phyloP scores from a whole-genome alignment of 1,140 invertebrate species.

The Theocolax elegans region DNA sequence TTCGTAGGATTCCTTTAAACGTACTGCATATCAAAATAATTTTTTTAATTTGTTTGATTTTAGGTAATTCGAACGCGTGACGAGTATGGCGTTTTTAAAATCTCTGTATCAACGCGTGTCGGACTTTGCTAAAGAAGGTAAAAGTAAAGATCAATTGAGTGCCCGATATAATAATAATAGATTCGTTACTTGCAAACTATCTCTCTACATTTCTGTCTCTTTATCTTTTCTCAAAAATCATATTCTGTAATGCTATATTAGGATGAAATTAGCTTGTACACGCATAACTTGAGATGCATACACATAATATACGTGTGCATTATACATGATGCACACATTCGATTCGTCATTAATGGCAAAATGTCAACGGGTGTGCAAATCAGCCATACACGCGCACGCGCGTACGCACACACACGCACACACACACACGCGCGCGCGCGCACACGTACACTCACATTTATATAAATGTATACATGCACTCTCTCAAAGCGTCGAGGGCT shows the following conservation, averaged over 20 bases:
- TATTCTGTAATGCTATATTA: constrained; percentile 14
- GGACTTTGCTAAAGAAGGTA: constrained; percentile 55
- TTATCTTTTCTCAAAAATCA: constrained; percentile 8
- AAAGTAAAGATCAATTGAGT: constrained; percentile 40
- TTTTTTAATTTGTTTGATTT: too few relatives aligned
- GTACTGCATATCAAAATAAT: too few relatives aligned
- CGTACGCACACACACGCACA: too few relatives aligned
- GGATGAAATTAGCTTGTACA: neutral
- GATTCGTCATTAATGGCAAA: too few relatives aligned
- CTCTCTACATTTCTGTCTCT: neutral
- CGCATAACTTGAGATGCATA: neutral
- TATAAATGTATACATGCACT: too few relatives aligned
- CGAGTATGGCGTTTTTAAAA: constrained; percentile 54
- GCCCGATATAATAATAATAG: constrained; percentile 31
- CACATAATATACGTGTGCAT: neutral
- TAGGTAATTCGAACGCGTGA: constrained; percentile 53
- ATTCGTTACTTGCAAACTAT: constrained; percentile 21
- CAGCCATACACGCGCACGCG: too few relatives aligned
- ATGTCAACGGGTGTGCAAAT: too few relatives aligned
- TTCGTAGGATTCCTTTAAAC: too few relatives aligned
- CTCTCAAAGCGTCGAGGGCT: neutral
- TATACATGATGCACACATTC: neutral
- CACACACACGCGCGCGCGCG: too few relatives aligned
- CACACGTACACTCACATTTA: too few relatives aligned
- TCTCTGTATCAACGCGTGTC: constrained; percentile 54